phyloP scores from a whole-genome alignment of 2,888 invertebrate genomes.

The Hecatera dysodea region DNA sequence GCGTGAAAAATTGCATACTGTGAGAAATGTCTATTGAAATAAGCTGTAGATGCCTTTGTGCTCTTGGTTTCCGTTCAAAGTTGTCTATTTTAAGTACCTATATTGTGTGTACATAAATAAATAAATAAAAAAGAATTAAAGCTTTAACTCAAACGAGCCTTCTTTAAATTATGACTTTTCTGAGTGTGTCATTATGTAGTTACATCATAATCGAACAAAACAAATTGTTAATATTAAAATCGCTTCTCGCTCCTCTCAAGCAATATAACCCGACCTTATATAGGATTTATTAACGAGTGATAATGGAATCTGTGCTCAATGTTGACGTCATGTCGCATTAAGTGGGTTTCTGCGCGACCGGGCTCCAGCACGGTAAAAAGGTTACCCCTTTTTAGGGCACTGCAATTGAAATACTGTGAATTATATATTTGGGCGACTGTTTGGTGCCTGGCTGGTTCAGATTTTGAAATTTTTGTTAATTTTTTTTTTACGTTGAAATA shows the following conservation, averaged over 20 bases:
- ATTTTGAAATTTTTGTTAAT: slow-evolving; percentile 2
- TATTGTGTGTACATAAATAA: too few species aligned
- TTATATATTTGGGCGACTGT: slow-evolving; percentile 18
- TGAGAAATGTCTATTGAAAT: too few species aligned
- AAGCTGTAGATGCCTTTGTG: too few species aligned
- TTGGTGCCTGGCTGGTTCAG: not conserved
- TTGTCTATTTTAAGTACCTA: too few species aligned
- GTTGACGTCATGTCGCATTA: slow-evolving; percentile 58
- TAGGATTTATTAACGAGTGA: slow-evolving; percentile 64
- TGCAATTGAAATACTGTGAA: slow-evolving; percentile 22
- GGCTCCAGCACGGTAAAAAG: slow-evolving; percentile 15
- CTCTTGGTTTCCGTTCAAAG: too few species aligned
- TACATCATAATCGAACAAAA: too few species aligned
- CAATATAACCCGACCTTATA: slow-evolving; percentile 10
- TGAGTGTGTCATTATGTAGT: too few species aligned
- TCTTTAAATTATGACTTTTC: too few species aligned
- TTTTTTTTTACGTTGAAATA: not conserved
- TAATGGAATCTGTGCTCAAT: slow-evolving; percentile 60
- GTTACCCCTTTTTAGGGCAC: slow-evolving; percentile 25
- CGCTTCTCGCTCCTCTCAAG: not conserved
- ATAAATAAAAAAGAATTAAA: too few species aligned
- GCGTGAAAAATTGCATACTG: too few species aligned
- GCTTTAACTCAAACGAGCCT: too few species aligned
- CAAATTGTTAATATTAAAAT: not conserved
- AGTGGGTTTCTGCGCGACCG: slow-evolving; percentile 39